Evolutionary conservation across 2,888 invertebrate species (phyloP).

Genomic region (Nymphalis c-album): DNA sequence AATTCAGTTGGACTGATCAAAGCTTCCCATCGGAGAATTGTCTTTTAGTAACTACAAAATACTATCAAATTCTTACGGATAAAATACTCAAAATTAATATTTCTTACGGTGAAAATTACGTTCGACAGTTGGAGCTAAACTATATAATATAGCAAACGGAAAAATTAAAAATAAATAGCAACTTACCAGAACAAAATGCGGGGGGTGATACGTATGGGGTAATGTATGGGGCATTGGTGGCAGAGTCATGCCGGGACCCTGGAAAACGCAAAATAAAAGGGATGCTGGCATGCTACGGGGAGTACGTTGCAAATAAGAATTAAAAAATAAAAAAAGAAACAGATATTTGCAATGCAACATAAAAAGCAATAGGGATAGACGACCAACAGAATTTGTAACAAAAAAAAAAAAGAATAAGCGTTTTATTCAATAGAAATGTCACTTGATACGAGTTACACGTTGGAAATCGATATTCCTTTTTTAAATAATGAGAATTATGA

Average conservation of each 20-base stretch:
- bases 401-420: neutral
- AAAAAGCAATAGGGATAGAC: slow-evolving; percentile 41
- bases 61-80: neutral
- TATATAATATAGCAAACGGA: slow-evolving; percentile 40
- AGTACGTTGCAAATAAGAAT: slow-evolving; percentile 36
- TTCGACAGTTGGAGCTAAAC: slow-evolving; percentile 16
- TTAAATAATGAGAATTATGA: neutral
- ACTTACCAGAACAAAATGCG: slow-evolving; percentile 81
- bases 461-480: neutral
- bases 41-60: no score
- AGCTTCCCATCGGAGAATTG: no score
- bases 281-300: slow-evolving; percentile 74
- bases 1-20: no score
- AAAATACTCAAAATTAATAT: neutral
- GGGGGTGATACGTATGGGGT: slow-evolving; percentile 80
- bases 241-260: slow-evolving; percentile 79
- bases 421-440: neutral
- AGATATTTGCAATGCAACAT: slow-evolving; percentile 39
- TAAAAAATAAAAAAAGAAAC: slow-evolving; percentile 40
- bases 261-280: slow-evolving; percentile 72
- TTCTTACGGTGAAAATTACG: neutral
- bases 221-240: slow-evolving; percentile 79
- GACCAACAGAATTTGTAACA: slow-evolving; percentile 1
- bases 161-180: slow-evolving; percentile 47
- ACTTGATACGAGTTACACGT: neutral